Evolutionary conservation across 2,888 invertebrate genomes (phyloP).

Genomic region (Vanessa cardui): DNA sequence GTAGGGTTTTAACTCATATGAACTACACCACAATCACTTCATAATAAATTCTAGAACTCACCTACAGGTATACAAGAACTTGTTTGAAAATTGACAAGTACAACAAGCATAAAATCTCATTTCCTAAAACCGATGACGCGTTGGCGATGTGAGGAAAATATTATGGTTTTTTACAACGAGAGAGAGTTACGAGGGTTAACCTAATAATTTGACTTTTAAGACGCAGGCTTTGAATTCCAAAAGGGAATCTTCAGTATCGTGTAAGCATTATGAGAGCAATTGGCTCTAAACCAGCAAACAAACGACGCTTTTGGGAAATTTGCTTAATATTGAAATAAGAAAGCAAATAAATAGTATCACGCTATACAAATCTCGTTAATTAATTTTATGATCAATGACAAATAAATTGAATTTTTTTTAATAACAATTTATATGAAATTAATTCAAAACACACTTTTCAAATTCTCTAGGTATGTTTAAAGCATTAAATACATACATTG

Average conservation of each 20-base stretch:
- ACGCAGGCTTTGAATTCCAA: constrained; percentile 36
- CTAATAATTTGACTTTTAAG: constrained; percentile 20
- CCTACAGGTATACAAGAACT: too few species aligned
- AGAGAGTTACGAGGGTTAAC: neutral
- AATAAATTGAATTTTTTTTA: neutral
- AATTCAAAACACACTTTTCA: too few species aligned
- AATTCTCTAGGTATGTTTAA: too few species aligned
- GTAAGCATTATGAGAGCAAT: constrained; percentile 35
- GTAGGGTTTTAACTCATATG: too few species aligned
- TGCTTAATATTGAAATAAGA: constrained; percentile 23
- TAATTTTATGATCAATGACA: neutral
- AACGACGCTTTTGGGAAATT: constrained; percentile 35
- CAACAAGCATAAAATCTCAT: too few species aligned
- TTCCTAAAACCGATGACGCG: too few species aligned
- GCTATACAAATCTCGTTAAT: constrained; percentile 24
- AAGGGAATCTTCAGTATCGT: constrained; percentile 35
- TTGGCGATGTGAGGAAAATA: too few species aligned
- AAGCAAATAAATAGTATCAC: constrained; percentile 20
- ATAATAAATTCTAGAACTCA: too few species aligned
- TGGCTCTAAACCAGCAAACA: constrained; percentile 38
- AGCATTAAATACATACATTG: too few species aligned
- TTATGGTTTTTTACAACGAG: too few species aligned
- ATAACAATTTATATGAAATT: neutral
- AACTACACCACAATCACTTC: too few species aligned
- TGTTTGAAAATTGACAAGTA: too few species aligned